A percentile compares a stretch with the other conserved stretches of the same genome.
These are phyloP conservation scores for Phaonia tiefii DNA, from an alignment of 2,888 invertebrate species.

Conservation along the genomic window DNA sequence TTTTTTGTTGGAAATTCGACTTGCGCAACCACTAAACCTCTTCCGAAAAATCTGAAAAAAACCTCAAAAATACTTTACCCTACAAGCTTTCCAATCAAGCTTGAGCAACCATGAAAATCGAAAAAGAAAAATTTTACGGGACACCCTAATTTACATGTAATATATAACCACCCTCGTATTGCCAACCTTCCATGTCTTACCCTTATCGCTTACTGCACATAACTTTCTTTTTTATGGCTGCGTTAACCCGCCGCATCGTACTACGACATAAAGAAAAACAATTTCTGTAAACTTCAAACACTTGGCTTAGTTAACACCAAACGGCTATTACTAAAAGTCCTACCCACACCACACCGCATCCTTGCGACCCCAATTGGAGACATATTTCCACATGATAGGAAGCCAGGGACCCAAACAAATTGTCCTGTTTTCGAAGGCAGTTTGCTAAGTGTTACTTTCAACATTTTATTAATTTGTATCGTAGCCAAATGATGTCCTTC, in stretches of 20 bases:
- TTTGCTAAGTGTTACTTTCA: constrained; percentile 60
- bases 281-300: constrained; percentile 47
- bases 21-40: too few relatives aligned
- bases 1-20: too few relatives aligned
- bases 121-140: too few relatives aligned
- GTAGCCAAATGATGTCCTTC: constrained; percentile 17
- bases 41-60: too few relatives aligned
- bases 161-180: not conserved
- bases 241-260: constrained; percentile 79
- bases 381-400: too few relatives aligned
- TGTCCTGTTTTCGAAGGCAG: constrained; percentile 10
- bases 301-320: constrained; percentile 40
- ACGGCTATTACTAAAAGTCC: not conserved
- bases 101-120: too few relatives aligned
- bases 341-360: not conserved
- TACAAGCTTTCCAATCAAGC: too few relatives aligned
- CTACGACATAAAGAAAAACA: constrained; percentile 43
- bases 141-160: too few relatives aligned
- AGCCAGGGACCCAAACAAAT: too few relatives aligned
- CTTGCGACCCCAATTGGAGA: too few relatives aligned
- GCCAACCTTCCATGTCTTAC: not conserved
- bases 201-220: constrained; percentile 6
- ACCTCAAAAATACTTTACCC: too few relatives aligned
- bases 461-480: constrained; percentile 62
- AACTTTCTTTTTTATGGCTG: constrained; percentile 76